Conservation (phyloP, 2,797 vertebrate species). For the Microhierax caerulescens region DNA sequence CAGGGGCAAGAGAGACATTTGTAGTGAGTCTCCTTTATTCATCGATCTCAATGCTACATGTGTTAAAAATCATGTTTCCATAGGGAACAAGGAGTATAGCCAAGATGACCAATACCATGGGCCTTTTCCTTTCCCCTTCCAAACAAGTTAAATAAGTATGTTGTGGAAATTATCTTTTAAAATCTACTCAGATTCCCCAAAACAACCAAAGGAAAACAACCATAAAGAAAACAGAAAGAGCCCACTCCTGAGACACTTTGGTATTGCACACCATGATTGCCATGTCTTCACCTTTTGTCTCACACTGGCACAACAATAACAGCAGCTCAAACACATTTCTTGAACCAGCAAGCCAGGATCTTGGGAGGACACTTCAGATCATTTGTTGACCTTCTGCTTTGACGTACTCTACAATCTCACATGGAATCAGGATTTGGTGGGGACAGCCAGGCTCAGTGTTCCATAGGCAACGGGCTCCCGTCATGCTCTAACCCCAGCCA, state of each 20-base stretch:
- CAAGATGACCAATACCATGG: neutral
- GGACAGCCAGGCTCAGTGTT: neutral
- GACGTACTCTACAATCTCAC: conserved; percentile 8
- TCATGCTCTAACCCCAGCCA: no score
- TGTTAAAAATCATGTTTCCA: neutral
- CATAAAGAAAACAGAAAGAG: neutral
- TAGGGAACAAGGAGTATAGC: neutral
- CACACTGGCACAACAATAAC: neutral
- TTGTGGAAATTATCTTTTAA: neutral
- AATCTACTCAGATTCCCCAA: neutral
- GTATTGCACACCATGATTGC: neutral
- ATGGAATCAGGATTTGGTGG: neutral
- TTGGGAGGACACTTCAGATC: neutral
- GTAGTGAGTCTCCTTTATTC: neutral
- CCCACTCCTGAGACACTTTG: neutral
- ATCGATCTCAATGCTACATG: neutral
- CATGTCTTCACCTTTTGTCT: neutral
- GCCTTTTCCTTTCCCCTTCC: neutral
- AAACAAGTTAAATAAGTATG: neutral
- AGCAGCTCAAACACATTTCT: neutral
- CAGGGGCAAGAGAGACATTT: neutral
- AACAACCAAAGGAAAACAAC: neutral
- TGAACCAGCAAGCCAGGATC: neutral
- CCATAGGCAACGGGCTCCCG: neutral
- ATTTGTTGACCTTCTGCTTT: conserved; percentile 16